Conservation (phyloP, 2,888 invertebrate genomes). For the Isotomurus palustris region DNA sequence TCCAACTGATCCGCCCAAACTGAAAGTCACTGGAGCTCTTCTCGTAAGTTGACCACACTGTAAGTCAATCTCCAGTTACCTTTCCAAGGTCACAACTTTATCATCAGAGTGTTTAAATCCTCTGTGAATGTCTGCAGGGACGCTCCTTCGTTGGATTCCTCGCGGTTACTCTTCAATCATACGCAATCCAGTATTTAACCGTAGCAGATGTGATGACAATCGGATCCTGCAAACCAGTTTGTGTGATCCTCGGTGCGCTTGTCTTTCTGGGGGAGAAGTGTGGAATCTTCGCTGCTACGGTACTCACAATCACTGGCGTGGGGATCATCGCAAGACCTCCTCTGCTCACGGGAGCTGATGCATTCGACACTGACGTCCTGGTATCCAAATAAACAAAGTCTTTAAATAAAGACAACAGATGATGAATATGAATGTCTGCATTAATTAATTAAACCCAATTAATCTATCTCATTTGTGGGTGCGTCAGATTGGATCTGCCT, state of each 20-base stretch:
- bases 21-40: no score
- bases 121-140: background rate
- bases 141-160: constrained; percentile 1
- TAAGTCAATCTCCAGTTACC: no score
- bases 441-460: background rate
- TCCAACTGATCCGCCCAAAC: background rate
- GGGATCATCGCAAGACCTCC: constrained; percentile 11
- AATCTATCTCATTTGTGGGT: no score
- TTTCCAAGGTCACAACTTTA: no score
- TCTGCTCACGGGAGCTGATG: constrained; percentile 4
- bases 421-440: no score
- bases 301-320: constrained; percentile 8
- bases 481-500: constrained; percentile 24
- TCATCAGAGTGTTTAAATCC: background rate
- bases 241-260: background rate
- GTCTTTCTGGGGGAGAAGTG: background rate
- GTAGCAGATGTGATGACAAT: constrained; percentile 2
- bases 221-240: background rate
- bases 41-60: no score
- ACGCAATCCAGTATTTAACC: background rate
- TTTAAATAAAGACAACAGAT: no score
- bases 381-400: no score
- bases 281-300: background rate
- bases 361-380: constrained; percentile 4
- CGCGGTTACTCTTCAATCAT: background rate